These are phyloP conservation scores for Megalops cyprinoides DNA, from an alignment of 2,797 vertebrate genomes.

Conservation along the genomic window DNA sequence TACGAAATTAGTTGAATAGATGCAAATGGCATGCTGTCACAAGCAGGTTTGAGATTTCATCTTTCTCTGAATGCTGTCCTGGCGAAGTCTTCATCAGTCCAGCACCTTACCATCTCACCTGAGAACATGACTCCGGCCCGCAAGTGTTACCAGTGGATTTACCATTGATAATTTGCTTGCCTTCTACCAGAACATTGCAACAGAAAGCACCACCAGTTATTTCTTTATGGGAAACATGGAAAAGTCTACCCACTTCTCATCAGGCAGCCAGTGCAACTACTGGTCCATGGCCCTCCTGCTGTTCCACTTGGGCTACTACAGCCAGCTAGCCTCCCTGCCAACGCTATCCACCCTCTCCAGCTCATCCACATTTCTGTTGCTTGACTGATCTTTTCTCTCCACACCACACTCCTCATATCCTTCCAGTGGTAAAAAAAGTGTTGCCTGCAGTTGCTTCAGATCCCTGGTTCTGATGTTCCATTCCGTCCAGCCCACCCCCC, in stretches of 20 bases:
- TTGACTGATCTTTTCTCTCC: not conserved
- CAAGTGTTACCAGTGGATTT: no score
- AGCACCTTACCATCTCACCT: not conserved
- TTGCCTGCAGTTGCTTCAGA: not conserved
- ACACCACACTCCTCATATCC: not conserved
- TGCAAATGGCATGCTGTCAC: constrained; percentile 18
- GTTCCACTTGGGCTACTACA: not conserved
- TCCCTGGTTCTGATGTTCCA: not conserved
- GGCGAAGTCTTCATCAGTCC: not conserved
- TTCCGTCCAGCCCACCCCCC: not conserved
- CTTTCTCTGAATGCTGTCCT: not conserved
- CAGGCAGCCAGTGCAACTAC: not conserved
- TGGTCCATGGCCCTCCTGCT: not conserved
- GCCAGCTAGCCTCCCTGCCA: not conserved
- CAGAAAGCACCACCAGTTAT: not conserved
- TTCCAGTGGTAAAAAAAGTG: not conserved
- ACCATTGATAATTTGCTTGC: no score
- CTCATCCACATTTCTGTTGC: not conserved
- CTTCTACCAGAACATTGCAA: not conserved
- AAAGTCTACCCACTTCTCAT: not conserved
- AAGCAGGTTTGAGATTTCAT: constrained; percentile 26
- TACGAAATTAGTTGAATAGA: constrained; percentile 27
- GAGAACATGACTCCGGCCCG: not conserved
- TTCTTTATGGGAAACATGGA: not conserved
- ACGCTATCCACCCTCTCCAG: not conserved